Evolutionary conservation across 2,888 invertebrate genomes (phyloP), one percentile per base, ranked within the genome.

Genomic region (Melieria omissa): DNA sequence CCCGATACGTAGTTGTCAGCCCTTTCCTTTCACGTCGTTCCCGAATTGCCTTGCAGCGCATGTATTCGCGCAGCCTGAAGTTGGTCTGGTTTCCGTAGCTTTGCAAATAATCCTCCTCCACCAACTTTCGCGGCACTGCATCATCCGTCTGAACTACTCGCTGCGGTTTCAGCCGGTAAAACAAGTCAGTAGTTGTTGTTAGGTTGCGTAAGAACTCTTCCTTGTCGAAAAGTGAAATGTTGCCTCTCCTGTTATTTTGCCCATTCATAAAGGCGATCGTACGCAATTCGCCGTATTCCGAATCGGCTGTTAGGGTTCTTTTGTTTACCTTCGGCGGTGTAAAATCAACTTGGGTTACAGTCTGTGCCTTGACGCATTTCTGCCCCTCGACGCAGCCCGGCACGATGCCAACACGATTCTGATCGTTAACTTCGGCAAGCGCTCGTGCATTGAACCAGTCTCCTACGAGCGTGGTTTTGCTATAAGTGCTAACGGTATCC

Each of bases 371-470:
- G 0, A 16, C n/a, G n/a, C 65, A 41, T 47, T 47, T 29, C 12
- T 5, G 3, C 6, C 16, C 44, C 3, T n/a, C 58, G 29, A 14
- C 41, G 8, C 4, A 10, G 12, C 5, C 5, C 9, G 47, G 29
- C 16, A 47, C 46, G 41, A 57, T 67, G 47, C 42, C 46, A 29
- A 29, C 29, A 12, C 46, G 44, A 58, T 58, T 67, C 16, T 12
- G 29, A 0, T 10, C n/a, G n/a, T 67, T 45, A 12, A 41, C 41
- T 57, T 58, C 16, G 5, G 16, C 44, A 4, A 14, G 7, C 29
- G 58, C 6, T 4, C 66, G 66, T 7, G 58, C 57, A 46, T 67
- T 58, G 42, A 54, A 67, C 66, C 66, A 67, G 57, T 67, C 58
- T 6, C 58, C 66, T 9, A 67, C 16, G 41, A 67, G 14, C 12